phyloP scores from a whole-genome alignment of 2,888 invertebrate genomes.

The Tenthredo mesomela region DNA sequence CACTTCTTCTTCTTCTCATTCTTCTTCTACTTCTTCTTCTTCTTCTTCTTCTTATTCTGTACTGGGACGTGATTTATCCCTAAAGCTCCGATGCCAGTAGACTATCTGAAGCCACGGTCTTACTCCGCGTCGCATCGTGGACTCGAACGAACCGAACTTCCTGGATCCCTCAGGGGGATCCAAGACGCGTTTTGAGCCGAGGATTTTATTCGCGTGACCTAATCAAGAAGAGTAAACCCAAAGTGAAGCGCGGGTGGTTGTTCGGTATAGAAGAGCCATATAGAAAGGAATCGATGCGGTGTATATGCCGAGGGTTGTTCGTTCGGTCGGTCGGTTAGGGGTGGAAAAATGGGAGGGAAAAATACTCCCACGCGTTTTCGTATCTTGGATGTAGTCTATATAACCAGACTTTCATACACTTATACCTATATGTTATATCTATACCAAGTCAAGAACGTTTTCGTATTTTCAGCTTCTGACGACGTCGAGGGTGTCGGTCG shows the following conservation, averaged over 20 bases:
- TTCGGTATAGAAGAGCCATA: conserved; percentile 6
- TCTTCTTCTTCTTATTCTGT: conserved; percentile 5
- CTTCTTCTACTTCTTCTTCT: background rate
- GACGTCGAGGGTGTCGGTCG: background rate
- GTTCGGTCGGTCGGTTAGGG: background rate
- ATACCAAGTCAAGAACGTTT: background rate
- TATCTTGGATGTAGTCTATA: background rate
- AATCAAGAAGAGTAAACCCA: conserved; percentile 77
- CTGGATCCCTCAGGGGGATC: conserved; percentile 25
- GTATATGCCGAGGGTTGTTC: conserved; percentile 19
- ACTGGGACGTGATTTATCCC: conserved; percentile 68
- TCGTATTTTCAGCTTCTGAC: background rate
- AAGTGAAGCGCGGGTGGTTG: conserved; percentile 66
- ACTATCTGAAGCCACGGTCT: conserved; percentile 45
- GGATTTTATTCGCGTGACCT: conserved; percentile 72
- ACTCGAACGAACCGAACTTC: conserved; percentile 41
- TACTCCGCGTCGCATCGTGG: conserved; percentile 39
- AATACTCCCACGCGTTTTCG: background rate
- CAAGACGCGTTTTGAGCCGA: conserved; percentile 50
- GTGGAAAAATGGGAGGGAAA: conserved; percentile 1
- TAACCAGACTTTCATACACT: background rate
- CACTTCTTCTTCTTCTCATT: background rate
- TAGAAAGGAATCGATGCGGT: conserved; percentile 36
- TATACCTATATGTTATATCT: background rate
- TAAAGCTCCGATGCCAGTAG: conserved; percentile 58